Conservation (phyloP, 2,797 vertebrate genomes). For the Heteromormyrus szaboi region DNA sequence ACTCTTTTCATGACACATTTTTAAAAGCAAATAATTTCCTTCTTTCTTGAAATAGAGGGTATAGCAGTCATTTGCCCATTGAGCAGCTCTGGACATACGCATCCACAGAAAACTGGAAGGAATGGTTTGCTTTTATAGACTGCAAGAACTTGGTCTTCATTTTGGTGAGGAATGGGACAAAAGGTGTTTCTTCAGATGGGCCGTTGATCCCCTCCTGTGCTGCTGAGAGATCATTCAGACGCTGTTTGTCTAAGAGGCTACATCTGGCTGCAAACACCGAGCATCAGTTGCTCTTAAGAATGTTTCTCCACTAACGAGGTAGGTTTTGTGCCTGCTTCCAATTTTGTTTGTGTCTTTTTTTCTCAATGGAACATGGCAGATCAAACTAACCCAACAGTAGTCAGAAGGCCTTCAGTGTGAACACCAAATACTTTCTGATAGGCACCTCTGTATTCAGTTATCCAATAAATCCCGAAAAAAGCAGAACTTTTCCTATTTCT, state of each 20-base stretch:
- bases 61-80: neutral
- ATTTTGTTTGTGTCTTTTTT: neutral
- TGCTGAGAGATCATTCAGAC: neutral
- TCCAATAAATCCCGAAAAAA: neutral
- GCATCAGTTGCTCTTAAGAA: neutral
- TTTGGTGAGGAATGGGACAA: neutral
- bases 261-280: neutral
- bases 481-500: neutral
- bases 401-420: neutral
- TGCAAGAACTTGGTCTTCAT: neutral
- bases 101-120: neutral
- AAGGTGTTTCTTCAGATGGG: neutral
- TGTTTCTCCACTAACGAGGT: neutral
- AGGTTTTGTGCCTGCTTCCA: neutral
- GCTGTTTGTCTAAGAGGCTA: neutral
- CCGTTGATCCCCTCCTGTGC: neutral
- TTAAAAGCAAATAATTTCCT: neutral
- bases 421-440: neutral
- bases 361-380: neutral
- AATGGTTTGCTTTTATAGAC: neutral
- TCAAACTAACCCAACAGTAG: neutral
- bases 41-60: neutral
- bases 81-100: neutral
- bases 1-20: neutral
- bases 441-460: neutral